These are phyloP conservation scores for Eupeodes latifasciatus DNA, from an alignment of 2,888 invertebrate genomes.

Conservation along the genomic window DNA sequence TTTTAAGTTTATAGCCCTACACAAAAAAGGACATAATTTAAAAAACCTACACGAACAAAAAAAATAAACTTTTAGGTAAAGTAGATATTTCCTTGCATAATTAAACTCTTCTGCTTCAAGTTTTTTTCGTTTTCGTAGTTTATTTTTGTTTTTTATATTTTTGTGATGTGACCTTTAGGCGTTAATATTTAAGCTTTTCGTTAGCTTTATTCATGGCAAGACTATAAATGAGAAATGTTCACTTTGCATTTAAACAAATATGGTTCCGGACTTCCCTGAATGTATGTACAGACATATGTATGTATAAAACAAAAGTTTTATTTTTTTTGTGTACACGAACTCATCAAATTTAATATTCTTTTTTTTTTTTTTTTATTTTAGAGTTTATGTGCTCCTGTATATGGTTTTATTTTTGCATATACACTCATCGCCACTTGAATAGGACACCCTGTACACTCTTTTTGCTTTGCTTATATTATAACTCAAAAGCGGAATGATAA, in stretches of 20 bases:
- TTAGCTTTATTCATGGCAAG: constrained; percentile 44
- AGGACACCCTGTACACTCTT: too few relatives aligned
- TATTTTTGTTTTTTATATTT: not conserved
- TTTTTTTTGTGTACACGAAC: not conserved
- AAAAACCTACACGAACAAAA: not conserved
- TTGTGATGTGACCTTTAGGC: constrained; percentile 53
- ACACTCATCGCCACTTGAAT: too few relatives aligned
- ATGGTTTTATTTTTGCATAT: not conserved
- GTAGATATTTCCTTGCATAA: constrained; percentile 21
- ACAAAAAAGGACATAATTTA: not conserved
- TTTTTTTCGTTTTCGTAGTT: not conserved
- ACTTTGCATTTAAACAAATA: not conserved
- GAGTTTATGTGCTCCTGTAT: not conserved
- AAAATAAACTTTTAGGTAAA: not conserved
- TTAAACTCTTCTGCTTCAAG: constrained; percentile 24
- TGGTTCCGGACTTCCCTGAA: constrained; percentile 41
- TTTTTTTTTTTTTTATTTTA: constrained; percentile 1
- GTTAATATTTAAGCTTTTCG: constrained; percentile 52
- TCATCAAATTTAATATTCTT: constrained; percentile 61
- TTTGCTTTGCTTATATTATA: too few relatives aligned
- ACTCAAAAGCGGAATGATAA: too few relatives aligned
- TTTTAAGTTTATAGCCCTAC: not conserved
- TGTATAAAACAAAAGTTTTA: constrained; percentile 13
- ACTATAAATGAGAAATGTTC: constrained; percentile 52
- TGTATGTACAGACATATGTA: not conserved